Conservation (phyloP, 2,113 vertebrate species). For the Pogonocichla stellata region DNA sequence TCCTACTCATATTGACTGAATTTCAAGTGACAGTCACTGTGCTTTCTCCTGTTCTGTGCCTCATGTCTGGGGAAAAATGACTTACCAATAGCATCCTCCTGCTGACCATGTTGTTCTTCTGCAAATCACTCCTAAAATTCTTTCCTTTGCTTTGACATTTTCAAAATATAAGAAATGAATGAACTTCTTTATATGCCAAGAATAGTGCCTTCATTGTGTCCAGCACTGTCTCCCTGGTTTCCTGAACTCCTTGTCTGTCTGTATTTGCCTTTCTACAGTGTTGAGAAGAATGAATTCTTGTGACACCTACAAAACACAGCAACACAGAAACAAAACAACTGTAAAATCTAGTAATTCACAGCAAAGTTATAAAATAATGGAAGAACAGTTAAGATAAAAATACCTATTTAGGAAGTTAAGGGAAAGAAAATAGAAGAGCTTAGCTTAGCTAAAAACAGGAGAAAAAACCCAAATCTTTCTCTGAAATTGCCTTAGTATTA, state of each 20-base stretch:
- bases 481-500: not conserved
- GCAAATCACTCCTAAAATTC: not conserved
- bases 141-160: not conserved
- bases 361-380: not conserved
- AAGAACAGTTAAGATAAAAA: not conserved
- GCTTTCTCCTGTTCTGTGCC: not conserved
- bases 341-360: not conserved
- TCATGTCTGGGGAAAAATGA: not conserved
- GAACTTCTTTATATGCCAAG: not conserved
- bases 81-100: not conserved
- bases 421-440: not conserved
- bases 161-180: not conserved
- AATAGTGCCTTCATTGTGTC: not conserved
- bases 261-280: not conserved
- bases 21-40: not conserved
- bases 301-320: not conserved
- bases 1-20: not conserved
- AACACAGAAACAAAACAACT: not conserved
- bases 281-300: not conserved
- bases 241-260: not conserved
- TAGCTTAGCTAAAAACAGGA: not conserved
- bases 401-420: not conserved
- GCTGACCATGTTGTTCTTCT: not conserved
- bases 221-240: not conserved
- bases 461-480: not conserved